Base-by-base conservation (phyloP, 2,113 vertebrate genomes). In the Pavo muticus region DNA sequence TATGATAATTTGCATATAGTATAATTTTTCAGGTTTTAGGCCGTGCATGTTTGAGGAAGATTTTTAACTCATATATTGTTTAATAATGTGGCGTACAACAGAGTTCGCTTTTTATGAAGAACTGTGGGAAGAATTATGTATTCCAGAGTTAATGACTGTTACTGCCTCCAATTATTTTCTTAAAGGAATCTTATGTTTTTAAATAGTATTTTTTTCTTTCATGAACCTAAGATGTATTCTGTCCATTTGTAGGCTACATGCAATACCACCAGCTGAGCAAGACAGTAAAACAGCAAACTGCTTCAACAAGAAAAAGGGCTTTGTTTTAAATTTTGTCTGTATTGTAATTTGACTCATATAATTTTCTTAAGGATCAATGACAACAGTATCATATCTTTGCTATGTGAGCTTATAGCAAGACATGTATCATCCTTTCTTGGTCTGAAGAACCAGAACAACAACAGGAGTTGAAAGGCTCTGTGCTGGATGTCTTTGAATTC, bases 141-240 rank as follows among this genome's bases (percentile, higher is more conserved):
- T 97, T 88, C 87, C 76, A 30, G 61, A 96, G 73, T 86, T 96
- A 97, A 96, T 95, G 93, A 79, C 72, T 90, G 60, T 95, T 81
- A 64, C 92, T 94, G 79, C 61, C 71, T 95, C 83, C 90, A 93
- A 94, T 95, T 97, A 97, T 96, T 97, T 98, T 96, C 84, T 83
- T 95, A 85, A 94, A 95, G 90, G 78, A 94, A 93, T 94, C 80
- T 92, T 97, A 60, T 79, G 23, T 61, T 96, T 97, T 93, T 94
- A 85, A 91, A 81, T 40, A 79, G 32, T 65, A 65, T 77, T 87
- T 91, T 90, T 30, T 93, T 73, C 59, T 92, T 96, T 93, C 64
- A 84, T 79, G 52, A 40, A 72, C 68, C 84, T 92, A 67, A 82
- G 91, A 88, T 44, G 3, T 15, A 73, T 91, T 96, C 88, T 7